Base-by-base conservation (phyloP, 2,888 invertebrate species). In the Branchellion lobata region DNA sequence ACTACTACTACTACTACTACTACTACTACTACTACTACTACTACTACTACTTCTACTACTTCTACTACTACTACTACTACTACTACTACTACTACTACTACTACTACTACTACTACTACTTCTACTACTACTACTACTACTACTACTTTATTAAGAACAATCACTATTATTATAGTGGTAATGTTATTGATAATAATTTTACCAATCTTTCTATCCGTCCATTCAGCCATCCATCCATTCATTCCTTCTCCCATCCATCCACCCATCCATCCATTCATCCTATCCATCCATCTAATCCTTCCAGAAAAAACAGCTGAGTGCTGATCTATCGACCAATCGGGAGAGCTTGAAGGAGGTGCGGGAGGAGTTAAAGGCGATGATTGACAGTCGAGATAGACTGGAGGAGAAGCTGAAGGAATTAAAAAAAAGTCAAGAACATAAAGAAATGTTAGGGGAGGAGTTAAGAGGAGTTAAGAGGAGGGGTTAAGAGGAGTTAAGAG, bases 1-100 rank as follows among this genome's bases (percentile, higher is more conserved):
- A 68, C 79, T 80, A 36, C 79, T 80, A 68, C 79, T 80, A 65
- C 79, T 80, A 68, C 79, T 80, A 69, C 80, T 80, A 36, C 80
- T 80, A 47, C 79, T 80, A 65, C 65, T 65, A 11, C 65, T 65
- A 65, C 65, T 65, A 65, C 65, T 65, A 65, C 65, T 65, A 27
- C 65, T 75, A 14, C 75, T 75, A 75, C 75, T 80, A 40, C 79
- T 80, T 24, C 80, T 80, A 11, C 79, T 80, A 36, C 79, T 80
- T 33, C 79, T 80, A 68, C 79, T 77, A 51, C 76, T 81, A 51
- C 57, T 77, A 57, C 51, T 81, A 40, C 51, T 76, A 65, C 69
- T 81, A 47, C 73, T 81, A 0, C 53, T 65, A 53, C n/a, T 57
- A 76, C 24, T 76, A 76, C 24, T 76, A 47, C 29, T 76, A 3